phyloP scores from a whole-genome alignment of 1,140 invertebrate species.

The Drosophila sp. region DNA sequence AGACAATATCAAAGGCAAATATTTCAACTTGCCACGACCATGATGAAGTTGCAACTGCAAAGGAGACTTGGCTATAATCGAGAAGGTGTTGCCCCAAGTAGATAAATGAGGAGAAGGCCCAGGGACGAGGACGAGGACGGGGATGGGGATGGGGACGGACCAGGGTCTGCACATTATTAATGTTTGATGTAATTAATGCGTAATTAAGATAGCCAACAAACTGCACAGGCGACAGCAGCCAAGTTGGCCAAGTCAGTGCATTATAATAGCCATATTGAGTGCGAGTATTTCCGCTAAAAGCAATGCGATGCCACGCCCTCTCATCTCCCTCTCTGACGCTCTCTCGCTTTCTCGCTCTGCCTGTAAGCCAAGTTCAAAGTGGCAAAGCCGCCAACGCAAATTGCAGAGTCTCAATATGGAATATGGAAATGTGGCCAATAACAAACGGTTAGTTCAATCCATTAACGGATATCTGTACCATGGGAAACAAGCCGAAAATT shows the following conservation, averaged over 20 bases:
- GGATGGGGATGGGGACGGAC: no score
- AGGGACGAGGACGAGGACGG: no score
- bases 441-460: conserved; percentile 42
- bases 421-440: conserved; percentile 20
- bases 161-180: conserved; percentile 56
- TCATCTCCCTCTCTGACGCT: no score
- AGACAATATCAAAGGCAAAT: conserved; percentile 75
- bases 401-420: conserved; percentile 41
- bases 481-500: conserved; percentile 62
- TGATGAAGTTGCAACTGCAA: conserved; percentile 21
- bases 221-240: background rate
- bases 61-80: background rate
- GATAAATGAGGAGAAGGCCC: background rate
- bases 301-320: background rate
- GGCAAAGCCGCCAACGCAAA: conserved; percentile 72
- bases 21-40: conserved; percentile 62
- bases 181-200: conserved; percentile 81
- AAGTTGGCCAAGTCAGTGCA: conserved; percentile 11
- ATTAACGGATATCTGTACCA: conserved; percentile 75
- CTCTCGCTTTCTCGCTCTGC: no score
- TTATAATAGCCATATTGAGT: background rate
- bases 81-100: conserved; percentile 3
- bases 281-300: background rate
- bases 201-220: conserved; percentile 72
- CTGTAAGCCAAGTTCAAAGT: conserved; percentile 61